Base-by-base conservation (phyloP, 2,888 invertebrate genomes). In the Cataglyphis cursor region DNA sequence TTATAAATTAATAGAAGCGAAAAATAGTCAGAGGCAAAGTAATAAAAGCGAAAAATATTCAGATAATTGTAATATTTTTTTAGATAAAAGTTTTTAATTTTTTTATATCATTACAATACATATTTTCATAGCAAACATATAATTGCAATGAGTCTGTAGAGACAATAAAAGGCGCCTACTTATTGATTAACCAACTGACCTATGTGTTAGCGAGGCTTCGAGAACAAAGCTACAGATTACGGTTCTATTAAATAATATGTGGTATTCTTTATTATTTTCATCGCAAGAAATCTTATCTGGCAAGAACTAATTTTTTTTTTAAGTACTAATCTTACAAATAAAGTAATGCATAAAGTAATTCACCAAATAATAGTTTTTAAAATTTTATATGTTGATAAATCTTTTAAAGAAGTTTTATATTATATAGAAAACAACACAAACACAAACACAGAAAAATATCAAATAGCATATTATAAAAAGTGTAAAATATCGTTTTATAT, bases 141-240 rank as follows among this genome's bases (percentile, higher is more conserved):
- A n/a, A 35, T 10, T 31, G 3, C 31, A 24, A 38, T 6, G 3
- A 3, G 6, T 21, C 3, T 4, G 24, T 54, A 44, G 15, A 24
- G 54, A 9, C 1, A 24, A 10, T 57, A 59, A 70, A 54, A 72
- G 12, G 65, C 81, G 70, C 84, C 81, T 84, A 35, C 21, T 4
- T 31, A 54, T 61, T 57, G 28, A 38, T 81, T 84, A 24, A 41
- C 64, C 66, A 66, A 74, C 74, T 51, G 51, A 24, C 74, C 61
- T 73, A 15, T 62, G 21, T 21, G 74, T 59, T 44, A 51, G 51
- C 51, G 21, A 61, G 62, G 72, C 70, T 80, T 83, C 80, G 5
- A 48, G 1, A 48, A 18, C n/a, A 51, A n/a, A 51, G 2, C 18
- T 51, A 62, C 21, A 62, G 35, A 31, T 61, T 5, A 31, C 9